These are phyloP conservation scores for Disparrhopalites patrizii DNA, from an alignment of 2,888 invertebrate genomes.

Conservation along the genomic window DNA sequence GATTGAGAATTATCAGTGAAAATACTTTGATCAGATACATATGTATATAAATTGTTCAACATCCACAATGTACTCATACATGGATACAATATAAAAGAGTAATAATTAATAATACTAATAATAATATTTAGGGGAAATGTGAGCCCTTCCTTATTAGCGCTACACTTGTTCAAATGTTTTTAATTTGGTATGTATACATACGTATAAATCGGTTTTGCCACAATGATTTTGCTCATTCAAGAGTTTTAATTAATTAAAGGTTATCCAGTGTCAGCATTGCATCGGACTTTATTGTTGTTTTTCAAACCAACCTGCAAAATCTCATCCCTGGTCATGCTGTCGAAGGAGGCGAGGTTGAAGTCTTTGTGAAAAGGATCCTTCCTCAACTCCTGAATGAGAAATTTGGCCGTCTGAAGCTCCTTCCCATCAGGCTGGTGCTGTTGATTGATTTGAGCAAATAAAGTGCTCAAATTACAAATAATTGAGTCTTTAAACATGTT, in stretches of 20 bases:
- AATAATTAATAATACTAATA: no score
- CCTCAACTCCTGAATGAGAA: constrained; percentile 8
- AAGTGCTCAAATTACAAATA: not conserved
- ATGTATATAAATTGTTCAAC: not conserved
- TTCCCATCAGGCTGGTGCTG: not conserved
- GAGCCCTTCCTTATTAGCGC: not conserved
- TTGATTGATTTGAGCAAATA: not conserved
- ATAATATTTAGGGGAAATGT: not conserved
- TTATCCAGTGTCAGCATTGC: no score
- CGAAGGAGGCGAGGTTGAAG: constrained; percentile 20
- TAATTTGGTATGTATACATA: no score
- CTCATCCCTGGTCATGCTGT: constrained; percentile 21
- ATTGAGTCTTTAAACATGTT: not conserved
- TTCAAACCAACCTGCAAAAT: constrained; percentile 18
- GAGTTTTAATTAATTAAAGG: no score
- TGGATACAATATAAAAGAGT: no score
- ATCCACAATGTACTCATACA: no score
- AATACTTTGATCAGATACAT: no score
- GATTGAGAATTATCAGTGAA: not conserved
- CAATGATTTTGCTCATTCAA: no score
- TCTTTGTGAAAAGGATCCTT: constrained; percentile 26
- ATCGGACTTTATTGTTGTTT: no score
- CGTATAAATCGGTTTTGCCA: no score
- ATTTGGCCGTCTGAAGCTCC: constrained; percentile 6
- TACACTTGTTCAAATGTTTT: not conserved